phyloP scores from a whole-genome alignment of 2,888 invertebrate species.

The Caenorhabditis afra region DNA sequence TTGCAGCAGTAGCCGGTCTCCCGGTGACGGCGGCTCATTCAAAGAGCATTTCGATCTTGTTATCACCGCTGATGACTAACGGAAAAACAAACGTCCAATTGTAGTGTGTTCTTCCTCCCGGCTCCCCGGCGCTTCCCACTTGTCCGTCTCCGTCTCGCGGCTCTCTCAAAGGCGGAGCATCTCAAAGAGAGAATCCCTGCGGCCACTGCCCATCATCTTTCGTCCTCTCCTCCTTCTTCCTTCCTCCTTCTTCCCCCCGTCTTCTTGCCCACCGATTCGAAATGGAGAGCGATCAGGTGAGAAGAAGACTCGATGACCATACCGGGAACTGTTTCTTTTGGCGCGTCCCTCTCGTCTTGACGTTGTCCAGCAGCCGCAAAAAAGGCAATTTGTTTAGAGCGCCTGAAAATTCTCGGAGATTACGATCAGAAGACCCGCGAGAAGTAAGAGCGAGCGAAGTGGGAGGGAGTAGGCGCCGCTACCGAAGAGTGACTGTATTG shows the following conservation, averaged over 20 bases:
- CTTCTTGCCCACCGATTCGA: conserved; percentile 7
- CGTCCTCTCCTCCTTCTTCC: conserved; percentile 2
- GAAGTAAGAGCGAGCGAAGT: conserved; percentile 7
- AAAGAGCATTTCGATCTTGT: conserved; percentile 19
- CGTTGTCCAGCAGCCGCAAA: conserved; percentile 30
- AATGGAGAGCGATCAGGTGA: conserved; percentile 54
- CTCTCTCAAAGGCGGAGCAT: conserved; percentile 53
- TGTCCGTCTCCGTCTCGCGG: conserved; percentile 27
- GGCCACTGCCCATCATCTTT: conserved; percentile 30
- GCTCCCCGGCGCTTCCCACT: conserved; percentile 49
- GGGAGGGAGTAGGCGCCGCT: conserved; percentile 16
- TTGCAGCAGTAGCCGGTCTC: background rate
- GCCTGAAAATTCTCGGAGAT: conserved; percentile 53
- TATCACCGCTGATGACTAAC: conserved; percentile 30
- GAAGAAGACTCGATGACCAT: conserved; percentile 30
- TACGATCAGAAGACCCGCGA: conserved; percentile 38
- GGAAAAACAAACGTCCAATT: conserved; percentile 33
- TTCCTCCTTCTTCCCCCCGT: conserved; percentile 7
- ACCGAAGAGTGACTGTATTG: conserved; percentile 28
- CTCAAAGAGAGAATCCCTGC: background rate
- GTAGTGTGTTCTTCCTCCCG: conserved; percentile 19
- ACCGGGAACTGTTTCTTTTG: conserved; percentile 22
- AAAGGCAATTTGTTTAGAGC: conserved; percentile 50
- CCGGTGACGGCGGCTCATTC: conserved; percentile 3
- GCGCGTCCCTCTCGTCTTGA: too few species aligned